Evolutionary conservation across 2,113 vertebrate species (phyloP).

Genomic region (Neotragus moschatus): DNA sequence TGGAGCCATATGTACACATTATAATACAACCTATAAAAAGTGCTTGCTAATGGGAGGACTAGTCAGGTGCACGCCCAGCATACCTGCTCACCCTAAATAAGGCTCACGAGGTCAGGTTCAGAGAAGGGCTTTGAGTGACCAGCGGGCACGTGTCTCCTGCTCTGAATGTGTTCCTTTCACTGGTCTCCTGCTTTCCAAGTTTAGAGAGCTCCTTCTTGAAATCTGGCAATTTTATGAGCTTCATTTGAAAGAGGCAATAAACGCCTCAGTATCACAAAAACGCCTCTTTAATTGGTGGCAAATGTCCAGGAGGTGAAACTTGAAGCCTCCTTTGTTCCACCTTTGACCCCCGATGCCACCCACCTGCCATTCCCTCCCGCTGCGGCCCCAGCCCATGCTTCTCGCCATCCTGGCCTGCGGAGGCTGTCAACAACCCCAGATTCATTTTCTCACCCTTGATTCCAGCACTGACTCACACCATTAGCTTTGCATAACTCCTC

Average conservation of each 20-base stretch:
- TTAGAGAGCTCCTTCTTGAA: not conserved
- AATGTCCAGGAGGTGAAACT: not conserved
- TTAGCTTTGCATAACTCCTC: not conserved
- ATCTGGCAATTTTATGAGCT: not conserved
- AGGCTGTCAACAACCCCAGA: not conserved
- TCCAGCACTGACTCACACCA: not conserved
- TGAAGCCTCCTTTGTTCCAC: not conserved
- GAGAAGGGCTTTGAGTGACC: not conserved
- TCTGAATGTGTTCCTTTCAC: not conserved
- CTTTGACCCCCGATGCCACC: not conserved
- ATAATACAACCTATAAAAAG: not conserved
- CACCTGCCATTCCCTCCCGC: not conserved
- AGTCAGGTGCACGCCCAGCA: not conserved
- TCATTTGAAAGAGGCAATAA: not conserved
- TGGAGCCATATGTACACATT: not conserved
- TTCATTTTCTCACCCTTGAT: not conserved
- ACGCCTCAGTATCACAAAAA: not conserved
- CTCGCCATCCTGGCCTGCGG: not conserved
- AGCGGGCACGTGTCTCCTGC: fast-evolving
- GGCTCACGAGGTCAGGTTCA: not conserved
- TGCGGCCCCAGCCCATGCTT: not conserved
- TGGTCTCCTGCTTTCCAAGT: not conserved
- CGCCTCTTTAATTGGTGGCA: not conserved
- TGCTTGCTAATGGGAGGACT: not conserved
- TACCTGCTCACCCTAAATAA: not conserved